These are phyloP conservation scores for Fistularia commersonii DNA, from an alignment of 2,797 vertebrate species.

Conservation along the genomic window DNA sequence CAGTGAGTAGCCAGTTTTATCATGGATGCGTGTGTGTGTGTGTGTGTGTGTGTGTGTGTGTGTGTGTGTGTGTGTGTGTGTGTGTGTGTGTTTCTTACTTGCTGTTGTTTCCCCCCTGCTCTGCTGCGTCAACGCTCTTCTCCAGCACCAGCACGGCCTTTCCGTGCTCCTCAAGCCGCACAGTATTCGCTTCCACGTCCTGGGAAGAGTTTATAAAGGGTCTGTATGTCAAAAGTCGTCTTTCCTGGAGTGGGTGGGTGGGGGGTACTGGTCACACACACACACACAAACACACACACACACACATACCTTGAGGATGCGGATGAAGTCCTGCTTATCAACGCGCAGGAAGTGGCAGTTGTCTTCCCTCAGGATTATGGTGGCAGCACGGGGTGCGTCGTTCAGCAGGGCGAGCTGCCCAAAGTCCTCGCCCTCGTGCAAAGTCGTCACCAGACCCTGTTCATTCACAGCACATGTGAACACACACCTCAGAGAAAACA, in stretches of 20 bases:
- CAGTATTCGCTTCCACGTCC: constrained; percentile 95
- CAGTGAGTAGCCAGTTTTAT: too few relatives aligned
- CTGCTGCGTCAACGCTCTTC: constrained; percentile 72
- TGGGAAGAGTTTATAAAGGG: constrained; percentile 31
- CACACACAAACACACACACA: too few relatives aligned
- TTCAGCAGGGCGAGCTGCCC: constrained; percentile 93
- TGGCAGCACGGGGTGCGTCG: constrained; percentile 88
- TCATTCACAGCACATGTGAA: background rate
- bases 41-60: too few relatives aligned
- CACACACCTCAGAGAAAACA: background rate
- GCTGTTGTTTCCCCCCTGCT: constrained; percentile 68
- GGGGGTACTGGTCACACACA: background rate
- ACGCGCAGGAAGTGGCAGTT: constrained; percentile 94
- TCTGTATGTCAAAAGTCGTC: too few relatives aligned
- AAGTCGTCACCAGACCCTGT: constrained; percentile 88
- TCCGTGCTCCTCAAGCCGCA: constrained; percentile 93
- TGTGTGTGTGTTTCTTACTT: constrained; percentile 63
- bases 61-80: too few relatives aligned
- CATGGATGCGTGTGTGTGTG: too few relatives aligned
- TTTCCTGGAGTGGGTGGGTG: too few relatives aligned
- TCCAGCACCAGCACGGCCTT: constrained; percentile 92
- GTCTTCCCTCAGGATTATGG: constrained; percentile 91
- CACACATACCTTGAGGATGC: constrained; percentile 85
- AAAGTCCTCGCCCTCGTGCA: constrained; percentile 94
- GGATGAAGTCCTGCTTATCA: constrained; percentile 94